Conservation (phyloP, 2,888 invertebrate genomes). For the Strigamia maritima region DNA sequence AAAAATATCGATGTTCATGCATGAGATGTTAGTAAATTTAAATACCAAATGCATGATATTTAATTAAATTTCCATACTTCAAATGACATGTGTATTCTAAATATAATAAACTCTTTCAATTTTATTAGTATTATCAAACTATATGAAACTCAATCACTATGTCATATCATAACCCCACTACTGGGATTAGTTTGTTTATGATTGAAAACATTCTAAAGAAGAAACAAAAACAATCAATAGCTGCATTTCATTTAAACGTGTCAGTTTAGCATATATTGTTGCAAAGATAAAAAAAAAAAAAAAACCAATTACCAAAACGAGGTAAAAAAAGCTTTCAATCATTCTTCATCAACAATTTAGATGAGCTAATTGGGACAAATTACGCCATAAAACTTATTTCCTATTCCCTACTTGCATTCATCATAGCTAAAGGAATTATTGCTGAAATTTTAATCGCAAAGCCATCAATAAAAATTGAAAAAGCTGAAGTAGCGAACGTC, state of each 20-base stretch:
- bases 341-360: slow-evolving; percentile 32
- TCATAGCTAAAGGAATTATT: background rate
- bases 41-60: background rate
- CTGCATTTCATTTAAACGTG: too few relatives aligned
- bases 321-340: slow-evolving; percentile 12
- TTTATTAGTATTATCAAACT: background rate
- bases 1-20: background rate
- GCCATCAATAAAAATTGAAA: slow-evolving; percentile 10
- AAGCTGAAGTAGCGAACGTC: background rate
- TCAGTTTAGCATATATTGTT: too few relatives aligned
- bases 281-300: background rate
- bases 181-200: background rate
- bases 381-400: slow-evolving; percentile 22
- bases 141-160: background rate
- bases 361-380: slow-evolving; percentile 34
- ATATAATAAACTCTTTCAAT: background rate
- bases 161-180: background rate
- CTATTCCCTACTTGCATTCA: slow-evolving; percentile 14
- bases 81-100: background rate
- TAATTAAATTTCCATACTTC: background rate
- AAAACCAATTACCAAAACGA: background rate
- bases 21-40: background rate
- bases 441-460: slow-evolving; percentile 13
- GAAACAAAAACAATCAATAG: background rate
- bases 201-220: background rate